These are phyloP conservation scores for Loriculus beryllinus DNA, from an alignment of 2,797 vertebrate species.

Conservation along the genomic window DNA sequence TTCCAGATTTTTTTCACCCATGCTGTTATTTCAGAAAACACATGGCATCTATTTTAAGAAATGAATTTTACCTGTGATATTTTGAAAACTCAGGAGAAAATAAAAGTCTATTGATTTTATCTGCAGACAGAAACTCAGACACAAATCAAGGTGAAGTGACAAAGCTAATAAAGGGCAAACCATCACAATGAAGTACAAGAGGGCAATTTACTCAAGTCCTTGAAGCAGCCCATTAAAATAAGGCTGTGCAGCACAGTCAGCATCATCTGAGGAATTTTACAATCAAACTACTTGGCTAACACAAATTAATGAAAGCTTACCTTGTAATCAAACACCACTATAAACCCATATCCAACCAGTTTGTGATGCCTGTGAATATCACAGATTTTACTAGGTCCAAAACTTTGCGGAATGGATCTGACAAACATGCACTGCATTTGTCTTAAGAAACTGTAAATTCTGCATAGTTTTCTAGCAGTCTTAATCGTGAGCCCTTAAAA, in stretches of 20 bases:
- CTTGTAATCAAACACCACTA: neutral
- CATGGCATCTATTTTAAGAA: neutral
- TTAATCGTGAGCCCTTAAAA: neutral
- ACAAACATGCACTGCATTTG: neutral
- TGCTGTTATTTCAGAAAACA: neutral
- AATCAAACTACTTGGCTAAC: neutral
- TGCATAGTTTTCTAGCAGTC: neutral
- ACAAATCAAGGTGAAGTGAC: neutral
- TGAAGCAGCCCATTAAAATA: neutral
- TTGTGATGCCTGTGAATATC: neutral
- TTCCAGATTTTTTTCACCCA: neutral
- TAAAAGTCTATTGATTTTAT: conserved; percentile 7
- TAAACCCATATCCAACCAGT: neutral
- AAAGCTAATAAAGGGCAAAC: neutral
- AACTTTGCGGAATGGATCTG: neutral
- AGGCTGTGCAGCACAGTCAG: neutral
- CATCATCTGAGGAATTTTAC: neutral
- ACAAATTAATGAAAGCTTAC: neutral
- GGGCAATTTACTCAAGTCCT: neutral
- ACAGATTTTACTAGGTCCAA: neutral
- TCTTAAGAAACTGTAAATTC: neutral
- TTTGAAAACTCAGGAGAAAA: neutral
- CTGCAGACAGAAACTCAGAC: neutral
- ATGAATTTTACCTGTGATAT: neutral
- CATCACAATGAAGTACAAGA: neutral